Evolutionary conservation across 2,797 vertebrate species (phyloP).

Genomic region (Halcyon smyrnensis): DNA sequence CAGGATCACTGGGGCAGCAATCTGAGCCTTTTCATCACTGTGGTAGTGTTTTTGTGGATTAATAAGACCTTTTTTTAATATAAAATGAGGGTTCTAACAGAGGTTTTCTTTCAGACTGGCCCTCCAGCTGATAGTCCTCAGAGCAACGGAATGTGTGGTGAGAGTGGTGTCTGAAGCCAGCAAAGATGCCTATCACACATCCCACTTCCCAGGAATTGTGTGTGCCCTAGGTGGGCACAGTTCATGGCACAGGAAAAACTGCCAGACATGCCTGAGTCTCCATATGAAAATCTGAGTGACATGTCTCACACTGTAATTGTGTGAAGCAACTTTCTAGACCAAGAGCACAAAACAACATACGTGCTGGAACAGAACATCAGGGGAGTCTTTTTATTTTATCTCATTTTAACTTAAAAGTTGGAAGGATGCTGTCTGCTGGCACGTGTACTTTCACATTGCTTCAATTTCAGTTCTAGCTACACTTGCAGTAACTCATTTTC

Average conservation of each 20-base stretch:
- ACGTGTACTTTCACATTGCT: not conserved
- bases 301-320: not conserved
- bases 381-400: not conserved
- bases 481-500: not conserved
- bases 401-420: not conserved
- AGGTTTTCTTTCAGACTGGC: not conserved
- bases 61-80: not conserved
- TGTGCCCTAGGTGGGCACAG: not conserved
- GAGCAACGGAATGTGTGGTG: too few species aligned
- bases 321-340: not conserved
- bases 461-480: not conserved
- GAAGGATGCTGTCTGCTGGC: not conserved
- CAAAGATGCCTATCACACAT: not conserved
- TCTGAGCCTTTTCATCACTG: not conserved
- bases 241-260: not conserved
- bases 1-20: accelerated
- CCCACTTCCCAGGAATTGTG: not conserved
- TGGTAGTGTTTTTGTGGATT: not conserved
- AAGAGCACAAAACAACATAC: not conserved
- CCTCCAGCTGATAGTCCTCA: not conserved
- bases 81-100: not conserved
- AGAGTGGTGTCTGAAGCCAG: not conserved
- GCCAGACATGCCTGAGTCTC: not conserved
- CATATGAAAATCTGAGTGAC: not conserved
- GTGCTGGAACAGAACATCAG: not conserved